Percentiles rank a stretch among this genome's conserved stretches.
phyloP scores from a whole-genome alignment of 2,797 vertebrate species.

The Gymnothorax javanicus region DNA sequence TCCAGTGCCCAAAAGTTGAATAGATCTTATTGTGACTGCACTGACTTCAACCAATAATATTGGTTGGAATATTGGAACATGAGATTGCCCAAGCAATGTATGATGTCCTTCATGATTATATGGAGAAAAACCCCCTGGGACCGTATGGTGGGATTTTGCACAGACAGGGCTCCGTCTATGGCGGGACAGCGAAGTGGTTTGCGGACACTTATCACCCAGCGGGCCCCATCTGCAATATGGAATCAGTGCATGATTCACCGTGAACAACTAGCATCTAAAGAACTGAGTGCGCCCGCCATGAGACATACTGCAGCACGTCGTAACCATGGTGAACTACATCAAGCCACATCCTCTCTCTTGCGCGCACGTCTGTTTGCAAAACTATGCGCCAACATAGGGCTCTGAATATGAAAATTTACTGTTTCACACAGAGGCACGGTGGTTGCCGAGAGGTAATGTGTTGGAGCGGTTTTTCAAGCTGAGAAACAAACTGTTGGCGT shows the following conservation, averaged over 20 bases:
- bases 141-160: slow-evolving; percentile 32
- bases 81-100: slow-evolving; percentile 26
- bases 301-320: slow-evolving; percentile 21
- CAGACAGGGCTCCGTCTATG: slow-evolving; percentile 32
- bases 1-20: too few species aligned
- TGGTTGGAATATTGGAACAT: too few species aligned
- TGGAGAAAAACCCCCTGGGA: slow-evolving; percentile 28
- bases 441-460: neutral
- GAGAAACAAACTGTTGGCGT: neutral
- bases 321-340: slow-evolving; percentile 35
- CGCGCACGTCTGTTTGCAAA: slow-evolving; percentile 26
- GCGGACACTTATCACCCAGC: neutral
- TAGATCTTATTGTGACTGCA: too few species aligned
- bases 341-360: slow-evolving; percentile 25
- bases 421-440: slow-evolving; percentile 26
- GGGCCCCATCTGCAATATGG: slow-evolving; percentile 19
- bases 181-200: slow-evolving; percentile 7
- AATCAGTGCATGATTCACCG: slow-evolving; percentile 31
- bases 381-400: slow-evolving; percentile 18
- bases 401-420: slow-evolving; percentile 19
- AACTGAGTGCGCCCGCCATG: neutral
- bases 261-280: slow-evolving; percentile 6
- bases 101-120: slow-evolving; percentile 19
- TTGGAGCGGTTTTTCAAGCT: neutral
- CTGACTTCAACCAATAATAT: too few species aligned